These are phyloP conservation scores for Nycticryphes semicollaris DNA, from an alignment of 2,113 vertebrate species.

Conservation along the genomic window DNA sequence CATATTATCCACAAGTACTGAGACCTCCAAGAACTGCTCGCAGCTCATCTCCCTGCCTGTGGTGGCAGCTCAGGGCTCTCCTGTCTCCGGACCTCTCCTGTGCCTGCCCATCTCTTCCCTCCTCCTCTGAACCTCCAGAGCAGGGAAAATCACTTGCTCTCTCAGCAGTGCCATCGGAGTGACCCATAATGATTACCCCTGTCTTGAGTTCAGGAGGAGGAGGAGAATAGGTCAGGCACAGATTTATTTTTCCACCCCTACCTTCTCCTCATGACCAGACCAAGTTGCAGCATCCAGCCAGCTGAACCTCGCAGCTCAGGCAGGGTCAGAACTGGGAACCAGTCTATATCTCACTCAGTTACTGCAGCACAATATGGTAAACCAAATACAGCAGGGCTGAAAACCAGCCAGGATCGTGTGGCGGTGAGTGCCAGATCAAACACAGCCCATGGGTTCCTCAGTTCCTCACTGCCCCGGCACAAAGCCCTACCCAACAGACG, in stretches of 20 bases:
- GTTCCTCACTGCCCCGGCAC: accelerated
- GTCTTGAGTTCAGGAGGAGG: background rate
- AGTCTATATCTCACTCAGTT: background rate
- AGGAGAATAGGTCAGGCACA: background rate
- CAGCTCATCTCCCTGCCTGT: background rate
- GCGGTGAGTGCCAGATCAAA: background rate
- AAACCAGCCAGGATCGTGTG: background rate
- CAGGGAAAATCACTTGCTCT: background rate
- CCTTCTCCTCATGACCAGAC: background rate
- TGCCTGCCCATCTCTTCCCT: background rate
- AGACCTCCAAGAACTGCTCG: background rate
- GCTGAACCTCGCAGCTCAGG: accelerated
- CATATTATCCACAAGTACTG: background rate
- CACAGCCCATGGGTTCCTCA: background rate
- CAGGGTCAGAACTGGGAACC: background rate
- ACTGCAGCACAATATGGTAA: background rate
- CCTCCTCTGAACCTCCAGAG: background rate
- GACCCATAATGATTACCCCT: background rate
- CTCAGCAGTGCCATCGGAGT: background rate
- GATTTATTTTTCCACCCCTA: background rate
- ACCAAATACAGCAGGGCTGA: background rate
- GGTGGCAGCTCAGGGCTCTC: background rate
- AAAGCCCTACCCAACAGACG: background rate
- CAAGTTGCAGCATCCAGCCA: accelerated
- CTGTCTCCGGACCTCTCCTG: background rate